These are phyloP conservation scores for Himalopsyche kuldschensis DNA, from an alignment of 2,888 invertebrate genomes.

Conservation along the genomic window DNA sequence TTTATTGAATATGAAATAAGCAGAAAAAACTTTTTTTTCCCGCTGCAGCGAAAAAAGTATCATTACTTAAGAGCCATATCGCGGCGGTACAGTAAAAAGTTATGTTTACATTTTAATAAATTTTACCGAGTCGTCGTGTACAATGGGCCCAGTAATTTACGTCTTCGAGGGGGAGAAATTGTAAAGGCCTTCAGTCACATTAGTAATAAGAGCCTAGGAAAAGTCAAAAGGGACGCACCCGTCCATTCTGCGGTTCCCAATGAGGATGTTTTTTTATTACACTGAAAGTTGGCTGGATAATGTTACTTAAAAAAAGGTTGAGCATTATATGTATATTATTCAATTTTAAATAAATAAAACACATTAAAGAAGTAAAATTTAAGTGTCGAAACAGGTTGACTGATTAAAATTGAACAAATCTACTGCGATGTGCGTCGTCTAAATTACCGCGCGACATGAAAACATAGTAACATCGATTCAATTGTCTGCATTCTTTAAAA, in stretches of 20 bases:
- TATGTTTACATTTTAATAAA: slow-evolving; percentile 32
- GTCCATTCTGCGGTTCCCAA: neutral
- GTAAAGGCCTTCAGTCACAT: neutral
- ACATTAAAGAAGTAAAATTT: too few species aligned
- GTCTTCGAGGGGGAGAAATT: slow-evolving; percentile 4
- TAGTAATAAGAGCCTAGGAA: neutral
- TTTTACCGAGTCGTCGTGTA: slow-evolving; percentile 18
- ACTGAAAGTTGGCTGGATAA: too few species aligned
- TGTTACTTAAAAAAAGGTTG: too few species aligned
- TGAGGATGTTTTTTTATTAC: neutral
- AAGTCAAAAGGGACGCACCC: neutral
- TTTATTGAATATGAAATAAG: neutral
- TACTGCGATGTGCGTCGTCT: too few species aligned
- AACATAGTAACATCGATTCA: too few species aligned
- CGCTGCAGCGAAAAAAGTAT: slow-evolving; percentile 4
- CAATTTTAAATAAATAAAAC: too few species aligned
- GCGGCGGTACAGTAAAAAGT: slow-evolving; percentile 26
- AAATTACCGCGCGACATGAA: too few species aligned
- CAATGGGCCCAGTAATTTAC: slow-evolving; percentile 24
- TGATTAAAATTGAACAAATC: too few species aligned
- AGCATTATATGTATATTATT: too few species aligned
- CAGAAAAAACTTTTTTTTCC: neutral
- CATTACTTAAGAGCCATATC: slow-evolving; percentile 28
- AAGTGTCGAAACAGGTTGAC: too few species aligned
- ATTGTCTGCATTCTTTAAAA: too few species aligned